Base-by-base conservation (phyloP, 2,888 invertebrate species). In the Cacoxenus indagator region DNA sequence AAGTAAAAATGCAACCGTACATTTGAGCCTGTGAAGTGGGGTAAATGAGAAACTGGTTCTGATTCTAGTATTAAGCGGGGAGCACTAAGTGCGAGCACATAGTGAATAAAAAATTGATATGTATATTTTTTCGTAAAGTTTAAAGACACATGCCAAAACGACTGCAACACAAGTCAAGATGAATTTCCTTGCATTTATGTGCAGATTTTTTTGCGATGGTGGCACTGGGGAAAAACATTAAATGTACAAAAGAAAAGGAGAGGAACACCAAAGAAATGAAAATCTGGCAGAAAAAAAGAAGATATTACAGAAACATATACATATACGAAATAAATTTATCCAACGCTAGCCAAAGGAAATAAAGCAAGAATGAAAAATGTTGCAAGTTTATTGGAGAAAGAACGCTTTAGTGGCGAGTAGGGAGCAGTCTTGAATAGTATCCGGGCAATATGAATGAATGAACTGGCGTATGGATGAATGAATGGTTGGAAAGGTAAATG, bases 121-220 rank as follows among this genome's bases (percentile, higher is more conserved):
- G n/a, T n/a, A n/a, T n/a, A n/a, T n/a, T n/a, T n/a, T n/a, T n/a
- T n/a, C n/a, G n/a, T n/a, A n/a, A n/a, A n/a, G n/a, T n/a, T n/a
- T n/a, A n/a, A n/a, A 14, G 29, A 14, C 2, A 37, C 8, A 2
- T 11, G 14, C 2, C 2, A 37, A 8, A 37, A 37, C 37, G 29
- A 57, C 29, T 57, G 17, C 17, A 62, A 19, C 61, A 75, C 76
- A 80, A 81, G 81, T 81, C 80, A 81, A 79, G 80, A 81, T 78
- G 81, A 81, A 81, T 81, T 80, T 81, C 76, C 76, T 77, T 76
- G 73, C 73, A 80, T 80, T 79, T 79, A 71, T 76, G 80, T 80
- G 76, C 75, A 81, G 78, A 78, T 78, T 78, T 78, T 70, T 74
- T 37, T 70, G 69, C 67, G 8, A n/a, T n/a, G n/a, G n/a, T 51